Evolutionary conservation across 2,888 invertebrate genomes (phyloP).

Genomic region (Parnassius smintheus): DNA sequence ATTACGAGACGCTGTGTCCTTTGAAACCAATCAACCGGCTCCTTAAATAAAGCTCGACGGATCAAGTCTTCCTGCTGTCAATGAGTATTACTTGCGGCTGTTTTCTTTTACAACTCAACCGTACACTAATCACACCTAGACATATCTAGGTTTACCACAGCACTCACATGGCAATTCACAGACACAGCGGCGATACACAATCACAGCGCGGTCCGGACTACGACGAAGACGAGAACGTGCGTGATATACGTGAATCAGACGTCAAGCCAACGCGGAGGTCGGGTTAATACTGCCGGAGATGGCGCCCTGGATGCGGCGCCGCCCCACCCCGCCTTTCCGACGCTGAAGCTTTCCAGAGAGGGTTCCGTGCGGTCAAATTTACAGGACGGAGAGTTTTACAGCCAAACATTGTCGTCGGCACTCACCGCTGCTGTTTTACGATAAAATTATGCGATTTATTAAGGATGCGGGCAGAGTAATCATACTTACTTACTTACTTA

Average conservation of each 20-base stretch:
- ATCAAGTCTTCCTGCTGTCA: conserved; percentile 2
- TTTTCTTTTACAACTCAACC: background rate
- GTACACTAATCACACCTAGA: conserved; percentile 1
- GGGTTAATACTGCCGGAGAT: conserved; percentile 61
- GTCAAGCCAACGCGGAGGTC: conserved; percentile 38
- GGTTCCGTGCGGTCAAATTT: conserved; percentile 41
- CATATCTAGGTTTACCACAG: conserved; percentile 17
- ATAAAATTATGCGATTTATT: conserved; percentile 12
- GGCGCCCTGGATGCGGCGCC: conserved; percentile 41
- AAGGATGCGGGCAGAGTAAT: background rate
- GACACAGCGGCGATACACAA: conserved; percentile 16
- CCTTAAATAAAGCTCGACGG: background rate
- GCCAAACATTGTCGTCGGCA: background rate
- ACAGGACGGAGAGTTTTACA: conserved; percentile 18
- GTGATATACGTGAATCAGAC: conserved; percentile 24
- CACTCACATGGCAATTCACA: conserved; percentile 46
- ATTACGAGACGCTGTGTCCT: conserved; percentile 8
- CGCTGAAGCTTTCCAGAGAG: conserved; percentile 20
- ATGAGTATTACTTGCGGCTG: background rate
- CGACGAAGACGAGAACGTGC: conserved; percentile 4
- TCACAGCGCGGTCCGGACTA: conserved; percentile 26
- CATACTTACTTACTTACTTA: no score
- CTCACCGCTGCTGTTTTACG: conserved; percentile 3
- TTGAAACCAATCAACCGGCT: conserved; percentile 3
- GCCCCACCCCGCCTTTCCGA: conserved; percentile 36